These are phyloP conservation scores for Araneus ventricosus DNA, from an alignment of 1,140 invertebrate species.

Conservation along the genomic window DNA sequence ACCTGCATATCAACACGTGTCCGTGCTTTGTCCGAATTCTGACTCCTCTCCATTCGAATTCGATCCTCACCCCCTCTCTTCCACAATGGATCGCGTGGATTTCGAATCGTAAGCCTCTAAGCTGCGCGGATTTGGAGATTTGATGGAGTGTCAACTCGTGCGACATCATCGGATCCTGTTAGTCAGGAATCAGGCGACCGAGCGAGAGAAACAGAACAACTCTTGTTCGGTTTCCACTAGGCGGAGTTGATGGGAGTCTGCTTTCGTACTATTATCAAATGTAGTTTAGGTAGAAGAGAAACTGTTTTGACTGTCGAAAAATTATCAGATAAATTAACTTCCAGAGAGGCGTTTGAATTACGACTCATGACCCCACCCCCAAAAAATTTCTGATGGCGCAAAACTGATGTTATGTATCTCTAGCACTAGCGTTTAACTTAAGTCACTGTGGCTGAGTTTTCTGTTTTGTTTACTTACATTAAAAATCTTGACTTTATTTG, in stretches of 20 bases:
- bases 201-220: neutral
- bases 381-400: too few relatives aligned
- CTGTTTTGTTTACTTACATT: too few relatives aligned
- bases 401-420: too few relatives aligned
- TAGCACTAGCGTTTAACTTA: too few relatives aligned
- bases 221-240: neutral
- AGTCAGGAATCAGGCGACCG: conserved; percentile 4
- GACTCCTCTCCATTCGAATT: conserved; percentile 49
- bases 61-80: neutral
- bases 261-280: too few relatives aligned
- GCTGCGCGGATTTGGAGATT: conserved; percentile 35
- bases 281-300: too few relatives aligned
- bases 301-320: too few relatives aligned
- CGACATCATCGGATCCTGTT: neutral
- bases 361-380: too few relatives aligned
- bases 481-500: too few relatives aligned
- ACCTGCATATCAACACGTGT: conserved; percentile 35
- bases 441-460: too few relatives aligned
- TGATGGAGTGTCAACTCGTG: neutral
- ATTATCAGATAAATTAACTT: too few relatives aligned
- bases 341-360: too few relatives aligned
- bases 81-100: neutral
- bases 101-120: conserved; percentile 6
- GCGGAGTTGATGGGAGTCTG: neutral
- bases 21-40: conserved; percentile 19